Evolutionary conservation across 2,797 vertebrate species (phyloP).

Genomic region (Lithobates pipiens): DNA sequence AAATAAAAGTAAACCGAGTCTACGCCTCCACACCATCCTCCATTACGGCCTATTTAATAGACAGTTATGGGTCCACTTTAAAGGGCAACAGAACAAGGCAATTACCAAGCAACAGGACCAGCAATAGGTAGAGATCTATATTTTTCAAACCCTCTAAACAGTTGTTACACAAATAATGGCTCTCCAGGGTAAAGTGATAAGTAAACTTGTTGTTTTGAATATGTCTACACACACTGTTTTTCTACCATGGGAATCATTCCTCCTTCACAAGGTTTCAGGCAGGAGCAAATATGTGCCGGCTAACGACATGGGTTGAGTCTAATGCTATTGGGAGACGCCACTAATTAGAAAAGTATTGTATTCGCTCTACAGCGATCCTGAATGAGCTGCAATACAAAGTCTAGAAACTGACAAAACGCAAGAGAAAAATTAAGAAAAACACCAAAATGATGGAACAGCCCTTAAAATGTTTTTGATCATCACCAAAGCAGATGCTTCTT

Average conservation of each 20-base stretch:
- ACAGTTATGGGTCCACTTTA: background rate
- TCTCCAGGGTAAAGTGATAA: slow-evolving; percentile 29
- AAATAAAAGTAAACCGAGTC: background rate
- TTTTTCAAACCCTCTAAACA: slow-evolving; percentile 18
- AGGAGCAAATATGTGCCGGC: background rate
- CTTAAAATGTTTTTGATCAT: background rate
- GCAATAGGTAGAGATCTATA: background rate
- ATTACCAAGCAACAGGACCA: background rate
- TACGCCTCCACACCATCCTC: background rate
- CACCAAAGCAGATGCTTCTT: slow-evolving; percentile 7
- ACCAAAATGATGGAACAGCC: slow-evolving; percentile 7
- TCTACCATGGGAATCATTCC: slow-evolving; percentile 13
- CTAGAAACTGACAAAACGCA: background rate
- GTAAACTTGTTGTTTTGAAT: slow-evolving; percentile 26
- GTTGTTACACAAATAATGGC: slow-evolving; percentile 34
- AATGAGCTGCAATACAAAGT: slow-evolving; percentile 19
- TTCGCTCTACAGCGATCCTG: background rate
- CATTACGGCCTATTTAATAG: background rate
- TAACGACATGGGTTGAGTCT: slow-evolving; percentile 6
- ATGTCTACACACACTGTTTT: background rate
- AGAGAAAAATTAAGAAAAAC: background rate
- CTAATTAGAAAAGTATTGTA: slow-evolving; percentile 30
- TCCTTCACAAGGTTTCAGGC: slow-evolving; percentile 9
- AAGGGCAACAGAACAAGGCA: background rate
- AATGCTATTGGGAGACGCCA: slow-evolving; percentile 1